Base-by-base conservation (phyloP, 1,140 invertebrate species). In the Drosophila repletoides region DNA sequence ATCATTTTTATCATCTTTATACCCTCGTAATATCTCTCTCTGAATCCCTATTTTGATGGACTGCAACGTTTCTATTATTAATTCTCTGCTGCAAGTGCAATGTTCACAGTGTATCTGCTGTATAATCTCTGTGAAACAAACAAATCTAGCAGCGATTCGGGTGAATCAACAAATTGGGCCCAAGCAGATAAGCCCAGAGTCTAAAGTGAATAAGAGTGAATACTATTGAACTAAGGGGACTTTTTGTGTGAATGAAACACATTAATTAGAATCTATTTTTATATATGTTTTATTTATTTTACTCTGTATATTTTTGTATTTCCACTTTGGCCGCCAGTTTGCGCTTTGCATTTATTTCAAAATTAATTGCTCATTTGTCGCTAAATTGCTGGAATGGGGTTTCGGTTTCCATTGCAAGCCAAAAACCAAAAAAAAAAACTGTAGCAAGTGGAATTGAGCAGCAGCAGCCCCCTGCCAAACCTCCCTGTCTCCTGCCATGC, bases 351-450 rank as follows among this genome's bases (percentile, higher is more conserved):
- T 84, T 84, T 87, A 80, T 80, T 84, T 84, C 66, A 84, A 84
- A 84, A 84, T 84, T 84, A 84, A 84, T 84, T 84, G 80, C 74
- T 84, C 80, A 84, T 84, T 84, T 84, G 80, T 84, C 80, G 80
- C 80, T 84, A 84, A 84, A 86, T 84, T 84, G 80, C 36, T 84
- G 75, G 80, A 86, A 87, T 84, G 80, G 80, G 80, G 80, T 87
- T 84, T 80, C 80, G 63, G 66, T 84, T 87, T 79, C 80, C 80
- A 84, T 86, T 83, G 75, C 71, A 67, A 60, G 61, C 60, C 63
- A 17, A 31, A 29, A 19, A 15, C 36, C 5, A 17, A 31, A 26
- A 71, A 65, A 61, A 52, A 68, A 76, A 77, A 61, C 67, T 71
- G 36, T 71, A 74, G 71, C 71, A 74, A 74, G 71, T 74, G 71